Conservation (phyloP, 1,140 invertebrate species). For the Leptestheria dahalacensis region DNA sequence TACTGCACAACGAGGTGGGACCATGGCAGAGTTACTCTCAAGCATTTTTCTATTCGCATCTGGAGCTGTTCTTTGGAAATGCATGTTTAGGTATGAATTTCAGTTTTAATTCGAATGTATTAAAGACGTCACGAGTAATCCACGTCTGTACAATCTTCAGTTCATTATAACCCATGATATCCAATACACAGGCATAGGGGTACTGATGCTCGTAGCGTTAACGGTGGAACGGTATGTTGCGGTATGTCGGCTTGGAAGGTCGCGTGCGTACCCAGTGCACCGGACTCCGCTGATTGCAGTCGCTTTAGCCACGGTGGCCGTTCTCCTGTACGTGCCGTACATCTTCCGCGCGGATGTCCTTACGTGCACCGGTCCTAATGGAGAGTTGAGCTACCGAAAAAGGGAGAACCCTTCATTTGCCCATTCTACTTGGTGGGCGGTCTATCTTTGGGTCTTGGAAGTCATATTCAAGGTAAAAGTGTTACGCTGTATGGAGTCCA, state of each 20-base stretch:
- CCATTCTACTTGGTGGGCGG: constrained; percentile 33
- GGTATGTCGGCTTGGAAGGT: constrained; percentile 55
- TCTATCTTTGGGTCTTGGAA: constrained; percentile 47
- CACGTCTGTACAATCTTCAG: no score
- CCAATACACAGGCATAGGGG: constrained; percentile 43
- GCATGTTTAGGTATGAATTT: constrained; percentile 49
- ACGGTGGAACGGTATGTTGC: constrained; percentile 67
- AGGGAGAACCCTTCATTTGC: constrained; percentile 38
- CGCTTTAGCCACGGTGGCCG: constrained; percentile 41
- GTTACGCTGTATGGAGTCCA: no score
- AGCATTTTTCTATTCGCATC: constrained; percentile 53
- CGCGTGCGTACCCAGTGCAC: constrained; percentile 38
- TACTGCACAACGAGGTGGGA: constrained; percentile 45
- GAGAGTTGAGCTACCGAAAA: constrained; percentile 36
- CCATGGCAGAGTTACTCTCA: constrained; percentile 43
- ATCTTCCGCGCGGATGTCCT: constrained; percentile 43
- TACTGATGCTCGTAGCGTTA: constrained; percentile 61
- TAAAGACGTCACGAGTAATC: neutral
- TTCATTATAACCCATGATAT: no score
- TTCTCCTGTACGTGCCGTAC: constrained; percentile 46
- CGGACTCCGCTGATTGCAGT: constrained; percentile 38
- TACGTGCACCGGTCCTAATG: constrained; percentile 31
- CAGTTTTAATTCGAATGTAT: neutral
- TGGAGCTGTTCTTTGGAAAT: constrained; percentile 57
- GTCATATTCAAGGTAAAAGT: constrained; percentile 41